Conservation (phyloP, 2,888 invertebrate genomes). For the Tortrix viridana region DNA sequence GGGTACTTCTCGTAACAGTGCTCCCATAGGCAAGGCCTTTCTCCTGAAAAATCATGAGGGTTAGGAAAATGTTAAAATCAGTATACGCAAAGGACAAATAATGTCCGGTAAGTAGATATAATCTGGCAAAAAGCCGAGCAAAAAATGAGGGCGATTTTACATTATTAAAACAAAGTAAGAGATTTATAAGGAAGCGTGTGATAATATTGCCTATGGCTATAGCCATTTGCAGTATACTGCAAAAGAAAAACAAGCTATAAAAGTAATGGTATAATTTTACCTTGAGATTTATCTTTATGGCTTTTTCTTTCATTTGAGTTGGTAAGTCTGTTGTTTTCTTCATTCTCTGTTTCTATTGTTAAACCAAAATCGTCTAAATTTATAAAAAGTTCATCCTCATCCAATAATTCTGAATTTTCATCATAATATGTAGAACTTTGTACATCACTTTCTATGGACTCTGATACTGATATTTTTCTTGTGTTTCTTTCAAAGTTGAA, state of each 20-base stretch:
- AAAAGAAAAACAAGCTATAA: no score
- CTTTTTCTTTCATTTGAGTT: constrained; percentile 52
- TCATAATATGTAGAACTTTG: constrained; percentile 74
- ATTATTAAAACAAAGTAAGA: no score
- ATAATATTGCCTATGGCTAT: no score
- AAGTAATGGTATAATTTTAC: no score
- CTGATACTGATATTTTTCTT: constrained; percentile 71
- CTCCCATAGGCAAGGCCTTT: constrained; percentile 91
- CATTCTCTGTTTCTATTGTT: constrained; percentile 64
- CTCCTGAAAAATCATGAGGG: constrained; percentile 61
- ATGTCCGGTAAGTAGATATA: no score
- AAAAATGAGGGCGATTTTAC: no score
- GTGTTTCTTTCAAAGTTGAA: constrained; percentile 68
- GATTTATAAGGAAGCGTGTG: no score
- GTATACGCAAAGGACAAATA: neutral
- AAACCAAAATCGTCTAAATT: constrained; percentile 78
- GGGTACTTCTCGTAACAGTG: constrained; percentile 92
- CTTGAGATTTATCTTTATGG: constrained; percentile 67
- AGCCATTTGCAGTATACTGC: no score
- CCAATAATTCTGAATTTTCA: constrained; percentile 74
- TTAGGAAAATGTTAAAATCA: constrained; percentile 1
- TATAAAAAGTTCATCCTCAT: constrained; percentile 77
- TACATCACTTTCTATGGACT: constrained; percentile 76
- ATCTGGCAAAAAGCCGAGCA: no score
- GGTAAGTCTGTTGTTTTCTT: constrained; percentile 46